phyloP scores from a whole-genome alignment of 2,797 vertebrate genomes.

The Ctenopoma kingsleyae region DNA sequence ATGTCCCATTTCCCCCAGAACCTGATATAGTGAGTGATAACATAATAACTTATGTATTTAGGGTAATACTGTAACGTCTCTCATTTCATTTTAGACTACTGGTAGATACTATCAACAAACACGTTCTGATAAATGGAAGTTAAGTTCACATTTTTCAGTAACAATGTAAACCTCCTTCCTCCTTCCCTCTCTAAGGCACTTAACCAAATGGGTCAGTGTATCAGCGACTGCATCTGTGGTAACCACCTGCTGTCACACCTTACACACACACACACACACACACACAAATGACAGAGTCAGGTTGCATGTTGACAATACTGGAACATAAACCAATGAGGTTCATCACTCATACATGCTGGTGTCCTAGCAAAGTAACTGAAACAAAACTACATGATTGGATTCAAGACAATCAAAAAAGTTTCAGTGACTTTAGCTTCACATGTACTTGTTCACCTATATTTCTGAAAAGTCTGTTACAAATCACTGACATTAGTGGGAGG shows the following conservation, averaged over 20 bases:
- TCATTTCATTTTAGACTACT: too few relatives aligned
- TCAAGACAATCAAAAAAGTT: too few relatives aligned
- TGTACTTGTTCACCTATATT: too few relatives aligned
- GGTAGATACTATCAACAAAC: too few relatives aligned
- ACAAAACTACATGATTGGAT: neutral
- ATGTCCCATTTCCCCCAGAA: neutral
- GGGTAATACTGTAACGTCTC: too few relatives aligned
- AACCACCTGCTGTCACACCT: constrained; percentile 31
- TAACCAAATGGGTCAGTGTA: constrained; percentile 27
- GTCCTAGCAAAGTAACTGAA: neutral
- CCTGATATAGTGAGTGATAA: too few relatives aligned
- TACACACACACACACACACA: constrained; percentile 12
- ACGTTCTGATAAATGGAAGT: too few relatives aligned
- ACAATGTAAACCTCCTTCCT: neutral
- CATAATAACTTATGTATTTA: too few relatives aligned
- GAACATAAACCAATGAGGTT: neutral
- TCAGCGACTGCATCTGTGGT: constrained; percentile 27
- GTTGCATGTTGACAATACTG: constrained; percentile 50
- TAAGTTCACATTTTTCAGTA: too few relatives aligned
- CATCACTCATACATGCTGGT: neutral
- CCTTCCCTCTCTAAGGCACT: neutral
- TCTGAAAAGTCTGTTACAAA: too few relatives aligned
- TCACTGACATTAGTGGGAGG: too few relatives aligned
- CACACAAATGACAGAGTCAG: constrained; percentile 34
- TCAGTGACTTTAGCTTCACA: too few relatives aligned